These are phyloP conservation scores for Ageneiosus marmoratus DNA, from an alignment of 2,113 vertebrate species.

Conservation along the genomic window DNA sequence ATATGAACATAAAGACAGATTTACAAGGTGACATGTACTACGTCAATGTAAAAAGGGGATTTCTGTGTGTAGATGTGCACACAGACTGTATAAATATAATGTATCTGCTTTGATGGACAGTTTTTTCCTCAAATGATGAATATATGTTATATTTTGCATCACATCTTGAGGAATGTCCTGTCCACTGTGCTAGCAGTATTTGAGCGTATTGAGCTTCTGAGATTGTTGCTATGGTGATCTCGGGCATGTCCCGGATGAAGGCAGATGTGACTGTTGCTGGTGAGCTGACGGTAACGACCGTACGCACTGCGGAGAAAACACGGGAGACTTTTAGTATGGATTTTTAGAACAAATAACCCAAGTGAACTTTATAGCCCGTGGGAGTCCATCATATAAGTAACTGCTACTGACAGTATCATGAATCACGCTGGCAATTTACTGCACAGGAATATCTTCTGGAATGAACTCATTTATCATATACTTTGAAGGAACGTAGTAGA, in stretches of 20 bases:
- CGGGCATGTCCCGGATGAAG: conserved; percentile 87
- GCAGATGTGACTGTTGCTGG: conserved; percentile 84
- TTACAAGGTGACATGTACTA: too few relatives aligned
- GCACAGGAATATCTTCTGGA: not conserved
- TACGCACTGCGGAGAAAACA: conserved; percentile 81
- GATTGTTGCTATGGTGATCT: conserved; percentile 65
- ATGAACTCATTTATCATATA: not conserved
- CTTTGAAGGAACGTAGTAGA: not conserved
- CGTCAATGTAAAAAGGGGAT: too few relatives aligned
- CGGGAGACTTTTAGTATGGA: conserved; percentile 27
- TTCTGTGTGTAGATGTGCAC: not conserved
- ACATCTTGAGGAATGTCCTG: conserved; percentile 80
- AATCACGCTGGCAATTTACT: not conserved
- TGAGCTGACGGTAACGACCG: conserved; percentile 83
- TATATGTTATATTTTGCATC: conserved; percentile 2
- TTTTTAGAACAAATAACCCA: not conserved
- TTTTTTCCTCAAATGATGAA: not conserved
- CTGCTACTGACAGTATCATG: not conserved
- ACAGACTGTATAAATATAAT: not conserved
- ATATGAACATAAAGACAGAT: too few relatives aligned
- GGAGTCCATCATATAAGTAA: not conserved
- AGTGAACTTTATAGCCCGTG: not conserved
- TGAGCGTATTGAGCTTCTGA: not conserved
- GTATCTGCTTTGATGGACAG: not conserved
- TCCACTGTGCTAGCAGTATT: conserved; percentile 76